A percentile compares a stretch with the other conserved stretches of the same genome.
These are phyloP conservation scores for Anser cygnoides DNA, from an alignment of 2,113 vertebrate species.

Conservation along the genomic window DNA sequence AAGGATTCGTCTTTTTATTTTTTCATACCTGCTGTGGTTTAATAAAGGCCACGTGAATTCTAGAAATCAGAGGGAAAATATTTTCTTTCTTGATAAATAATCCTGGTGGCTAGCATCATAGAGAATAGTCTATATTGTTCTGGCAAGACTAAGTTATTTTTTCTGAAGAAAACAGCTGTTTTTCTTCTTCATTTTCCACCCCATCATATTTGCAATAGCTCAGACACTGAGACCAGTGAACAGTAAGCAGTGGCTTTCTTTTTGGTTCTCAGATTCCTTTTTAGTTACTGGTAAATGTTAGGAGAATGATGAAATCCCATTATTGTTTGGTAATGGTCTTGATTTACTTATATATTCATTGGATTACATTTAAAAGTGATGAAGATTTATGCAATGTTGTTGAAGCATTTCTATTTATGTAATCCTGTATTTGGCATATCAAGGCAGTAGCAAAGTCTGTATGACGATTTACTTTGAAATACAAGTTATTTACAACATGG, in stretches of 20 bases:
- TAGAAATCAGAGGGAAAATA: background rate
- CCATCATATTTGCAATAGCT: background rate
- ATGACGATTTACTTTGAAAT: background rate
- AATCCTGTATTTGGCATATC: background rate
- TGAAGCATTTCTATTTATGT: background rate
- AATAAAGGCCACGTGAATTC: background rate
- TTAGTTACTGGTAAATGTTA: background rate
- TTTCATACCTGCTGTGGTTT: background rate
- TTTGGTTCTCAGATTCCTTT: background rate
- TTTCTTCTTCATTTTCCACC: background rate
- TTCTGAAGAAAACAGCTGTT: background rate
- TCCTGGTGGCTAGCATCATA: background rate
- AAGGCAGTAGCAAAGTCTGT: background rate
- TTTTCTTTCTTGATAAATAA: background rate
- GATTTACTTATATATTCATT: background rate
- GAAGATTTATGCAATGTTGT: background rate
- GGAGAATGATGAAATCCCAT: background rate
- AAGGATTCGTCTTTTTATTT: background rate
- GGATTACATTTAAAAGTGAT: background rate
- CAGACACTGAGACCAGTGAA: background rate
- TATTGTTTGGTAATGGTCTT: background rate
- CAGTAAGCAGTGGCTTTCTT: background rate
- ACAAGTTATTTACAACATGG: background rate
- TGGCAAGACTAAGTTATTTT: background rate
- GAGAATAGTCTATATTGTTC: background rate